A percentile compares a stretch with the other conserved stretches of the same genome.
Conservation (phyloP, 2,113 vertebrate genomes). For the Lepus timidus region DNA sequence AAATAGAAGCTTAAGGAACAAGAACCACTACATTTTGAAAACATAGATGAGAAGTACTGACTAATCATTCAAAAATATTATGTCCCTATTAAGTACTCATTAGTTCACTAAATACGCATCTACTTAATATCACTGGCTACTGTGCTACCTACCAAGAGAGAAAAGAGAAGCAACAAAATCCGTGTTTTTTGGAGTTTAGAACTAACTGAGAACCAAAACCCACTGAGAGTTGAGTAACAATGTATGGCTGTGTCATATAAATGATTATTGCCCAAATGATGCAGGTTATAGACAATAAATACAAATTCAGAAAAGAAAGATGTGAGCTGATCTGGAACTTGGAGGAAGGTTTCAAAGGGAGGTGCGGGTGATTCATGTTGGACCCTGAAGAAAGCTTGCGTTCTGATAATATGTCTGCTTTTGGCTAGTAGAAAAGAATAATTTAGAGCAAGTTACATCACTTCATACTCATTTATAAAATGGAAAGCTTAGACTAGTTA, state of each 20-base stretch:
- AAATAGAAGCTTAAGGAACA: conserved; percentile 62
- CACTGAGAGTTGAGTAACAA: neutral
- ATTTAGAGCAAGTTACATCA: conserved; percentile 40
- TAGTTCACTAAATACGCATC: neutral
- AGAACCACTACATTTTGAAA: conserved; percentile 17
- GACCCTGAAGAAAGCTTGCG: conserved; percentile 13
- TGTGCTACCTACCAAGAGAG: neutral
- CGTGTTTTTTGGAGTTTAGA: neutral
- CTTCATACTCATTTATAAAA: conserved; percentile 54
- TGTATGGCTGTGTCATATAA: neutral
- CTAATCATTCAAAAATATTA: conserved; percentile 51
- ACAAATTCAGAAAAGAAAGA: conserved; percentile 34
- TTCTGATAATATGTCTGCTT: neutral
- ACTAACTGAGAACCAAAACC: neutral
- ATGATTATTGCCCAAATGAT: neutral
- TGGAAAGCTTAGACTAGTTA: conserved; percentile 30
- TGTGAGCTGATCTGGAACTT: neutral
- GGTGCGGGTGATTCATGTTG: neutral
- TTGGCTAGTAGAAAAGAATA: conserved; percentile 12
- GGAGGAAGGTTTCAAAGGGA: neutral
- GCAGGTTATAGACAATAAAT: neutral
- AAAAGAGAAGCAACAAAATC: conserved; percentile 13
- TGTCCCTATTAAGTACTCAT: neutral
- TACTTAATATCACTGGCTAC: neutral
- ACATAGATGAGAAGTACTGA: conserved; percentile 29